Base-by-base conservation (phyloP, 2,888 invertebrate species). In the Himalopsyche anomala region DNA sequence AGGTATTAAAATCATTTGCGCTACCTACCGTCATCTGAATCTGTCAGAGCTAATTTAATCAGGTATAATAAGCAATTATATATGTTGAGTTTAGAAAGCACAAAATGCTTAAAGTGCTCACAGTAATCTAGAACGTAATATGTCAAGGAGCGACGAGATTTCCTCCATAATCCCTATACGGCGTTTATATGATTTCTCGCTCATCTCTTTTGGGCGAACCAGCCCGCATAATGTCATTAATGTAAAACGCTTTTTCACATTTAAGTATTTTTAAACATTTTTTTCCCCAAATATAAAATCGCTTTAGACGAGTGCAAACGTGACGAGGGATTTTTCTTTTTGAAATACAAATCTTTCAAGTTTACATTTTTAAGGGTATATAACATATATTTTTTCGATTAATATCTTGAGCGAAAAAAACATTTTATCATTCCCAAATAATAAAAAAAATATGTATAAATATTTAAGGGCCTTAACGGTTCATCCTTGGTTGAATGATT, bases 41-140 rank as follows among this genome's bases (percentile, higher is more conserved):
- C 51, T 51, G 62, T 28, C 19, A 56, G 17, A 56, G 15, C 62
- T 62, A 62, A 62, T 62, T 28, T 19, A 62, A 62, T 62, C 8
- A 28, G n/a, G 28, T 19, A 62, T 62, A 62, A 62, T 62, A 19
- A 62, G 62, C 62, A 62, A 62, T 62, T 62, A 62, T 62, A 62
- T 3, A 62, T 62, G 6, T 28, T 62, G 62, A 62, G 62, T 62
- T 62, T 62, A 28, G 28, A 19, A 62, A 62, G 28, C 62, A 28
- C n/a, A 12, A 62, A 62, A 19, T 19, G 4, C 62, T 62, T 11
- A 19, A 51, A 51, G 51, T 15, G 51, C 51, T 51, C 15, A 15
- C 15, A 4, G 15, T 62, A 19, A 62, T 62, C 62, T 11, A 19
- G 3, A 62, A 62, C 62, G 62, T 62, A 19, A 62, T 62, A 62